Evolutionary conservation across 2,113 vertebrate species (phyloP).

Genomic region (Girardinichthys multiradiatus): DNA sequence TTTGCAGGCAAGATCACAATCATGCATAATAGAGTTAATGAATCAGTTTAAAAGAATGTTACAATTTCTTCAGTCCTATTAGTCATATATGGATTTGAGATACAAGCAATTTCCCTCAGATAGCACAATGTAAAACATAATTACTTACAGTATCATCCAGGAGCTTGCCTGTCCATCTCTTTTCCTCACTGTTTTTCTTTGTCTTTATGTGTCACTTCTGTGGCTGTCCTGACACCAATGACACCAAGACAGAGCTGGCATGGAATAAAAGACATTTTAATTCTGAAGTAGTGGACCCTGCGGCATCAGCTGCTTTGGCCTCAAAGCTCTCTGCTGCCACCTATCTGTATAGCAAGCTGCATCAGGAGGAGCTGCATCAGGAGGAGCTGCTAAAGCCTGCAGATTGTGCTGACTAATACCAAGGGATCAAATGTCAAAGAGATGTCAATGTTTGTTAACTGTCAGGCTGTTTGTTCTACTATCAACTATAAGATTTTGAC

Average conservation of each 20-base stretch:
- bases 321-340: conserved; percentile 94
- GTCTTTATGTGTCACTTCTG: conserved; percentile 5
- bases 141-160: conserved; percentile 40
- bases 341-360: conserved; percentile 83
- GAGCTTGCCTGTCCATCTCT: conserved; percentile 1
- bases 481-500: not conserved
- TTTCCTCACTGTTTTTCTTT: not conserved
- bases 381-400: not conserved
- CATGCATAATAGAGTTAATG: conserved; percentile 10
- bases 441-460: not conserved
- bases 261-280: conserved; percentile 69
- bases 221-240: conserved; percentile 45
- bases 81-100: not conserved
- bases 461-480: not conserved
- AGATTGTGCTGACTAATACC: conserved; percentile 66
- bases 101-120: not conserved
- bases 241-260: conserved; percentile 62
- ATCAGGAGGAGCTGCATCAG: not conserved
- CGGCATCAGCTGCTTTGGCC: conserved; percentile 36
- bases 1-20: conserved; percentile 30
- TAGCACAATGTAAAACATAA: conserved; percentile 12
- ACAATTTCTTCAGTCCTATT: not conserved
- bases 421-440: not conserved
- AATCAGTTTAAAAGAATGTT: not conserved
- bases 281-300: conserved; percentile 56